Evolutionary conservation across 1,140 invertebrate species (phyloP).

Genomic region (Camponotus pennsylvanicus): DNA sequence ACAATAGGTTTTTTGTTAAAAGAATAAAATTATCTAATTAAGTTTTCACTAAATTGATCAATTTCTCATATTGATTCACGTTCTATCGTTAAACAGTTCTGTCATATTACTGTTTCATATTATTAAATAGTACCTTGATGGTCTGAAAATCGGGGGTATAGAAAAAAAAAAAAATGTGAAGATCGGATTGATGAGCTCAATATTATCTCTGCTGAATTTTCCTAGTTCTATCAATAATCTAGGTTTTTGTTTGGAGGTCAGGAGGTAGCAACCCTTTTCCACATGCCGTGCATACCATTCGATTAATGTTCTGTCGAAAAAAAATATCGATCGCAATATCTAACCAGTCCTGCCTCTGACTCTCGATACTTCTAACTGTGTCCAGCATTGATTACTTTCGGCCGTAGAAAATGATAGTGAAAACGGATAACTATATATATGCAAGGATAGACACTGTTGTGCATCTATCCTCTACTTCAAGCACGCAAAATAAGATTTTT

Average conservation of each 20-base stretch:
- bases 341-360: constrained; percentile 53
- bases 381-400: constrained; percentile 67
- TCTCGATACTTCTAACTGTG: constrained; percentile 66
- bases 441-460: background rate
- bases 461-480: background rate
- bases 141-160: background rate
- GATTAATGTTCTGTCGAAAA: constrained; percentile 49
- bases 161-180: too few relatives aligned
- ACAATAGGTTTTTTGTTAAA: background rate
- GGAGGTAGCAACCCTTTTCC: constrained; percentile 2
- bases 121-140: background rate
- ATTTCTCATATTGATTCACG: background rate
- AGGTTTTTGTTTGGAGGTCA: constrained; percentile 35
- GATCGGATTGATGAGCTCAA: background rate
- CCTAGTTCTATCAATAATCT: background rate
- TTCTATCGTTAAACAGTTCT: background rate
- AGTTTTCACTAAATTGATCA: background rate
- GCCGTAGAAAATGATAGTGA: constrained; percentile 44
- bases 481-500: background rate
- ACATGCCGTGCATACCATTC: constrained; percentile 33
- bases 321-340: constrained; percentile 64
- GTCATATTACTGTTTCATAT: constrained; percentile 8
- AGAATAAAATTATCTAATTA: background rate
- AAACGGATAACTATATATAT: constrained; percentile 12
- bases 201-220: constrained; percentile 23